phyloP scores from a whole-genome alignment of 2,113 vertebrate species.

The Malurus cyaneus region DNA sequence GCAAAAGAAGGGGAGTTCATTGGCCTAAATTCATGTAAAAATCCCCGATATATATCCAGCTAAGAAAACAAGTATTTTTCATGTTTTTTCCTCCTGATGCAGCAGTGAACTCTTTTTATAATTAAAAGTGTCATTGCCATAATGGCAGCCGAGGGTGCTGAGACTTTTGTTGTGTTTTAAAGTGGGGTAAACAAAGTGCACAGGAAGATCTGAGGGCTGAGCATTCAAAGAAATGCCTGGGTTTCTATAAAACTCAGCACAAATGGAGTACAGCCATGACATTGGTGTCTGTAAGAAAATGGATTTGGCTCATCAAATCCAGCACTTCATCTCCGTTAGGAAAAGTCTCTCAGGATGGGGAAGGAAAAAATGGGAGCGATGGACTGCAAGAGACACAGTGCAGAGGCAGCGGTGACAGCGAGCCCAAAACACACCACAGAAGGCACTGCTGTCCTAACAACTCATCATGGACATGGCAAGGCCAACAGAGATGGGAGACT shows the following conservation, averaged over 20 bases:
- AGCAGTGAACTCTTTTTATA: neutral
- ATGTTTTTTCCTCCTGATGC: neutral
- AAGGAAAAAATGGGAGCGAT: neutral
- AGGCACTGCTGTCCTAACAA: neutral
- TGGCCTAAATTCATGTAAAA: neutral
- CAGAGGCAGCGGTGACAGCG: conserved; percentile 6
- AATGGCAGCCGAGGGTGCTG: neutral
- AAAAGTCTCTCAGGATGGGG: neutral
- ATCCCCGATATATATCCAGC: neutral
- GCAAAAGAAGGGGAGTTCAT: neutral
- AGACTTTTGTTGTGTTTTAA: neutral
- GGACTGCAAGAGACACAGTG: neutral
- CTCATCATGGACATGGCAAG: neutral
- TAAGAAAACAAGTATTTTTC: neutral
- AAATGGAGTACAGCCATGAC: neutral
- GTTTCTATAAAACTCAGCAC: neutral
- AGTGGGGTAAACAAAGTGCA: neutral
- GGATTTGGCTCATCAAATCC: neutral
- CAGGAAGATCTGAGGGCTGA: neutral
- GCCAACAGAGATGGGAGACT: neutral
- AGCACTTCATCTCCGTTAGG: neutral
- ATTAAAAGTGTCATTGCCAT: neutral
- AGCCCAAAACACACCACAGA: neutral
- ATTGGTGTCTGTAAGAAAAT: neutral
- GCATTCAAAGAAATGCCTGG: neutral